Evolutionary conservation across 2,113 vertebrate species (phyloP).

Genomic region (Campylomormyrus numenius): DNA sequence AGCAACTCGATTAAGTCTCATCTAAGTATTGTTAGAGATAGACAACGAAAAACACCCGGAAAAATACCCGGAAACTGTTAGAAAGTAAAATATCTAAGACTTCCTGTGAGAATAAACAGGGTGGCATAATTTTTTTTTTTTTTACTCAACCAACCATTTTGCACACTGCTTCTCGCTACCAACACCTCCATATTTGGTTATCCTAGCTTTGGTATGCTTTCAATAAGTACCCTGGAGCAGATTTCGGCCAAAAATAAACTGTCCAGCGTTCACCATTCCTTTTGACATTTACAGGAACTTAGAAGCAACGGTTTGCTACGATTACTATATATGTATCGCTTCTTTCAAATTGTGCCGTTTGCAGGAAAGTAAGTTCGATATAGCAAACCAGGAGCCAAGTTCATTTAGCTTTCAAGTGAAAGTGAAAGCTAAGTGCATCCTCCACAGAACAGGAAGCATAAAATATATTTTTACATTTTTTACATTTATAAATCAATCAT

Average conservation of each 20-base stretch:
- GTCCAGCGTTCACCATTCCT: neutral
- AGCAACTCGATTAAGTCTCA: neutral
- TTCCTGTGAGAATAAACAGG: conserved; percentile 29
- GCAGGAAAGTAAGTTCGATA: neutral
- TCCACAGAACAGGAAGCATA: neutral
- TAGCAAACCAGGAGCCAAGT: neutral
- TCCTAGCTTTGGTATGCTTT: neutral
- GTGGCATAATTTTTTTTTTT: neutral
- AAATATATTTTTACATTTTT: neutral
- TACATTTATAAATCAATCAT: neutral
- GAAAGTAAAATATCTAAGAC: conserved; percentile 21
- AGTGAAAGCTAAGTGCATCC: neutral
- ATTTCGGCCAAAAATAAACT: neutral
- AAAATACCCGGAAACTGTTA: neutral
- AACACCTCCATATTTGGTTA: conserved; percentile 17
- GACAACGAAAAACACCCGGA: neutral
- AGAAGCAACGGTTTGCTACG: neutral
- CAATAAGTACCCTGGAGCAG: neutral
- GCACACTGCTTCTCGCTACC: neutral
- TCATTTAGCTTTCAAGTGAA: neutral
- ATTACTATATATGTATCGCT: neutral
- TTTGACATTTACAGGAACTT: neutral
- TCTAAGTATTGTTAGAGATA: neutral
- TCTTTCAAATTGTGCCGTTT: neutral
- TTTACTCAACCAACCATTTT: conserved; percentile 5